Percentiles rank a stretch among this genome's conserved stretches.
Conservation (phyloP, 2,888 invertebrate species). For the Acanthococcus lagerstroemiae region DNA sequence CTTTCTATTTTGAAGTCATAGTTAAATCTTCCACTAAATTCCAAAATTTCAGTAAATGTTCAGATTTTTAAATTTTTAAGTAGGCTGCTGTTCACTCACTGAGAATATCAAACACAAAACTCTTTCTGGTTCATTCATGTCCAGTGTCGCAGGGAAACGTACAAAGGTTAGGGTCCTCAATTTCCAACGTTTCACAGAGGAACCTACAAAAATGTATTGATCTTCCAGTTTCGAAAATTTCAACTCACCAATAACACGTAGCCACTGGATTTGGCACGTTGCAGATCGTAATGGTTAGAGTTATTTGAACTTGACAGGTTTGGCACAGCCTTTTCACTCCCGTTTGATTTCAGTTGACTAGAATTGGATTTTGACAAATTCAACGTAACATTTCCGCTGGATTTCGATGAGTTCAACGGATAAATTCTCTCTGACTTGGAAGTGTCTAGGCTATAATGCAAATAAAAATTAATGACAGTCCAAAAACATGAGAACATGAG, state of each 20-base stretch:
- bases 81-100: too few relatives aligned
- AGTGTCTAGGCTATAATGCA: neutral
- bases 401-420: neutral
- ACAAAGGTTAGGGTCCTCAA: too few relatives aligned
- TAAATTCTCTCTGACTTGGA: neutral
- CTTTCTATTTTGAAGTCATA: too few relatives aligned
- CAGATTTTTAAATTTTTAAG: too few relatives aligned
- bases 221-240: neutral
- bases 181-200: too few relatives aligned
- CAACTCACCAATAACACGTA: neutral
- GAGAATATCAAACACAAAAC: too few relatives aligned
- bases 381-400: neutral
- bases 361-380: neutral
- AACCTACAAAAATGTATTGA: too few relatives aligned
- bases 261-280: constrained; percentile 12
- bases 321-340: neutral
- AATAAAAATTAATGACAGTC: neutral
- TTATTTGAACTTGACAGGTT: too few relatives aligned
- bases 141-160: too few relatives aligned
- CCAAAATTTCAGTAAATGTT: too few relatives aligned
- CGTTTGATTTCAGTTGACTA: neutral
- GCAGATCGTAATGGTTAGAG: constrained; percentile 42
- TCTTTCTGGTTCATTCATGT: too few relatives aligned
- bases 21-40: too few relatives aligned
- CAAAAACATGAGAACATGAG: neutral